Evolutionary conservation across 2,888 invertebrate species (phyloP).

Genomic region (Cyclophora punctaria): DNA sequence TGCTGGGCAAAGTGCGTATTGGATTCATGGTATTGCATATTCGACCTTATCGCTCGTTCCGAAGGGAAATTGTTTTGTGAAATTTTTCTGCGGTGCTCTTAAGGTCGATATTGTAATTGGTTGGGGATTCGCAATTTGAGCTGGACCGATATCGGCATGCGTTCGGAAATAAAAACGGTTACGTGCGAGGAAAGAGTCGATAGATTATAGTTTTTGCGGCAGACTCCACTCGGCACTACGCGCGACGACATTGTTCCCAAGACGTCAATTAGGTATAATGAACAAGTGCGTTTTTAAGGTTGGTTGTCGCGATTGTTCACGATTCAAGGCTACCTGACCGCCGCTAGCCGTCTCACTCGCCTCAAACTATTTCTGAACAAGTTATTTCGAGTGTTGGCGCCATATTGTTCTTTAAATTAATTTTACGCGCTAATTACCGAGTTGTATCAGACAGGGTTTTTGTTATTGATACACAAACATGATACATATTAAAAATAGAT

Average conservation of each 20-base stretch:
- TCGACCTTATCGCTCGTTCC: constrained; percentile 24
- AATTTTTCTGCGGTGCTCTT: constrained; percentile 31
- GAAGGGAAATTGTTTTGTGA: constrained; percentile 21
- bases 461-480: too few relatives aligned
- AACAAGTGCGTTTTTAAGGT: constrained; percentile 53
- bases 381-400: too few relatives aligned
- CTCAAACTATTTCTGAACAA: too few relatives aligned
- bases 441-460: too few relatives aligned
- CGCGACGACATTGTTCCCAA: constrained; percentile 54
- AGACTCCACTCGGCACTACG: constrained; percentile 36
- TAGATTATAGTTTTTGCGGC: constrained; percentile 63
- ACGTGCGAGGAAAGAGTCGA: constrained; percentile 61
- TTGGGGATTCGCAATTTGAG: constrained; percentile 39
- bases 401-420: too few relatives aligned
- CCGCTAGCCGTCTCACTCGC: not conserved
- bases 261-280: constrained; percentile 71
- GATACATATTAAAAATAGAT: too few relatives aligned
- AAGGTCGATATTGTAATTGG: constrained; percentile 61
- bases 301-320: constrained; percentile 36
- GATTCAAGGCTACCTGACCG: constrained; percentile 30
- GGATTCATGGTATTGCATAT: constrained; percentile 27
- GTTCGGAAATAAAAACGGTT: constrained; percentile 53
- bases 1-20: constrained; percentile 52
- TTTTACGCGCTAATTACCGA: too few relatives aligned
- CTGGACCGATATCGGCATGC: constrained; percentile 51